These are phyloP conservation scores for Thelaira solivaga DNA, from an alignment of 2,888 invertebrate genomes.

Conservation along the genomic window DNA sequence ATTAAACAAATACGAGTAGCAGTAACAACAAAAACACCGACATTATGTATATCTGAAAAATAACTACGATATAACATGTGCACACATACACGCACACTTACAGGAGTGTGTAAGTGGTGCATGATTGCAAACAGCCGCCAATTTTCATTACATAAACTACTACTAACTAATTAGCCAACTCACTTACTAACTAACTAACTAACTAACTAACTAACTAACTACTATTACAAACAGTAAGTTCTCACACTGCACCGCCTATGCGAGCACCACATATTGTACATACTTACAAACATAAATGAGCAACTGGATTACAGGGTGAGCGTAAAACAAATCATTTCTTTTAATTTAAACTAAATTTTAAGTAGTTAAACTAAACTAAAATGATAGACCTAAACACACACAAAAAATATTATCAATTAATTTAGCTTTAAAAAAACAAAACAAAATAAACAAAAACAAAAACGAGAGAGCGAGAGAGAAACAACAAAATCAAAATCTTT, in stretches of 20 bases:
- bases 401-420: not conserved
- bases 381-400: not conserved
- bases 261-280: not conserved
- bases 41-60: constrained; percentile 5
- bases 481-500: no score
- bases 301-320: constrained; percentile 64
- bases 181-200: no score
- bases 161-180: no score
- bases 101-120: not conserved
- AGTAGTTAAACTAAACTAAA: constrained; percentile 9
- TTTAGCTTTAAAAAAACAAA: constrained; percentile 9
- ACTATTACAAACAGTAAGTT: constrained; percentile 11
- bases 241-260: no score
- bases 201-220: no score
- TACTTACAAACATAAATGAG: constrained; percentile 17
- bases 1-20: not conserved
- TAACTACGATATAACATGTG: no score
- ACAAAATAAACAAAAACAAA: not conserved
- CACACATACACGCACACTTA: not conserved
- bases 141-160: not conserved
- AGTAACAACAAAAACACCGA: constrained; percentile 30
- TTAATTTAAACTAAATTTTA: not conserved
- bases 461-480: no score
- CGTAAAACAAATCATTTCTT: constrained; percentile 62
- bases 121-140: not conserved